Evolutionary conservation across 92 coral and sea anemone genomes (phyloP).

Genomic region (Isaurus tuberculatus): DNA sequence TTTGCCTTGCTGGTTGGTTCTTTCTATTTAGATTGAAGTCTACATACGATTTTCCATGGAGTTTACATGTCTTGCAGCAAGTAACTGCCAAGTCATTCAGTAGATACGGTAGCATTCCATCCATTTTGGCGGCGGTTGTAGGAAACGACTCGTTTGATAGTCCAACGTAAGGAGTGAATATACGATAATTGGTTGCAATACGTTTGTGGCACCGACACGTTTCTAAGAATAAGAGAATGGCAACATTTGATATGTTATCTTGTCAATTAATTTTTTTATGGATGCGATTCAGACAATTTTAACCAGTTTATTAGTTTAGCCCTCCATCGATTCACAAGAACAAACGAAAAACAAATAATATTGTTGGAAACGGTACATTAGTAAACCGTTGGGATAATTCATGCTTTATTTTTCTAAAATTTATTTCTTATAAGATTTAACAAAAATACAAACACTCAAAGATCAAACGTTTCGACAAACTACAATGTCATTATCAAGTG

Average conservation of each 20-base stretch:
- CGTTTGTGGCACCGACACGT: conserved; percentile 85
- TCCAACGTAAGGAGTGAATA: conserved; percentile 79
- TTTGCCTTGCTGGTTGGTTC: conserved; percentile 59
- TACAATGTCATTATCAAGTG: too few relatives aligned
- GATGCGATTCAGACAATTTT: too few relatives aligned
- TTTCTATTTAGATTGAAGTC: conserved; percentile 75
- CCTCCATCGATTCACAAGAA: too few relatives aligned
- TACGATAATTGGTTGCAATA: conserved; percentile 75
- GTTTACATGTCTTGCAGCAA: conserved; percentile 77
- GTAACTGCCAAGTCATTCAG: conserved; percentile 68
- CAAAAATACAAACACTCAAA: too few relatives aligned
- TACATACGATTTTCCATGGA: conserved; percentile 79
- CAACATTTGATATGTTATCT: neutral
- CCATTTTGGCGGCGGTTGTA: conserved; percentile 55
- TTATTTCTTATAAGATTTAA: too few relatives aligned
- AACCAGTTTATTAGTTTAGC: too few relatives aligned
- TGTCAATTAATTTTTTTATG: too few relatives aligned
- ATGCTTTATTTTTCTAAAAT: too few relatives aligned
- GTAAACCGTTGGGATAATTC: too few relatives aligned
- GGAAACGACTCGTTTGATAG: conserved; percentile 6
- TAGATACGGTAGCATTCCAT: conserved; percentile 82
- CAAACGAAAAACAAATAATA: too few relatives aligned
- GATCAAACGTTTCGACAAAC: too few relatives aligned
- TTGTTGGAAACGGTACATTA: too few relatives aligned
- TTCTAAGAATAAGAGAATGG: conserved; percentile 50